phyloP scores from a whole-genome alignment of 2,797 vertebrate species.

The Lepidocolaptes lacrymiger region DNA sequence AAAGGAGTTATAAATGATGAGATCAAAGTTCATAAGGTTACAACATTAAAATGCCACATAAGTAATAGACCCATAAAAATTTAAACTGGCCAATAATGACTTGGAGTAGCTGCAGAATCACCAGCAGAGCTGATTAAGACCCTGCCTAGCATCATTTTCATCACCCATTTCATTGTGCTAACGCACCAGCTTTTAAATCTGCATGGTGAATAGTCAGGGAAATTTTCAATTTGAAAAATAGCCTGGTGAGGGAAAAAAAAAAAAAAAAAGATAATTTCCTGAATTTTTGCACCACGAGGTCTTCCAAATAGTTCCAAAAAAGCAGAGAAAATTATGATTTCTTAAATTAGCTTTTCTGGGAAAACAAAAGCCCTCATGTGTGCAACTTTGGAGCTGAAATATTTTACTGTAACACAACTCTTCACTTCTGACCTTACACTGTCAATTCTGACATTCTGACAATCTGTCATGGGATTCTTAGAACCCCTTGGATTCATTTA shows the following conservation, averaged over 20 bases:
- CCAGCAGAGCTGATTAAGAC: neutral
- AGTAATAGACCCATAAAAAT: neutral
- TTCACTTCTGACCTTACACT: neutral
- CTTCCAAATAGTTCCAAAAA: neutral
- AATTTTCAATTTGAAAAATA: neutral
- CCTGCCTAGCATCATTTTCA: neutral
- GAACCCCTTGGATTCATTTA: neutral
- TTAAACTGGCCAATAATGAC: neutral
- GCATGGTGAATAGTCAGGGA: neutral
- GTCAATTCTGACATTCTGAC: neutral
- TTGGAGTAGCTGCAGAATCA: neutral
- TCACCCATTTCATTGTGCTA: neutral
- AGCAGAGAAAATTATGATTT: neutral
- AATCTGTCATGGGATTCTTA: neutral
- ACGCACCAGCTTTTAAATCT: neutral
- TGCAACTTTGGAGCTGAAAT: neutral
- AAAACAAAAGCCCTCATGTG: fast-evolving
- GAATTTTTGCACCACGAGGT: neutral
- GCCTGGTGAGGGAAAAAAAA: neutral
- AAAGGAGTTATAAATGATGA: neutral
- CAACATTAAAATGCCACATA: neutral
- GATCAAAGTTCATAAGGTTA: neutral
- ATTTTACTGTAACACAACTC: neutral
- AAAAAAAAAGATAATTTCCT: neutral
- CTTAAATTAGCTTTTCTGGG: neutral